Evolutionary conservation across 2,113 vertebrate genomes (phyloP).

Genomic region (Thamnaconus septentrionalis): DNA sequence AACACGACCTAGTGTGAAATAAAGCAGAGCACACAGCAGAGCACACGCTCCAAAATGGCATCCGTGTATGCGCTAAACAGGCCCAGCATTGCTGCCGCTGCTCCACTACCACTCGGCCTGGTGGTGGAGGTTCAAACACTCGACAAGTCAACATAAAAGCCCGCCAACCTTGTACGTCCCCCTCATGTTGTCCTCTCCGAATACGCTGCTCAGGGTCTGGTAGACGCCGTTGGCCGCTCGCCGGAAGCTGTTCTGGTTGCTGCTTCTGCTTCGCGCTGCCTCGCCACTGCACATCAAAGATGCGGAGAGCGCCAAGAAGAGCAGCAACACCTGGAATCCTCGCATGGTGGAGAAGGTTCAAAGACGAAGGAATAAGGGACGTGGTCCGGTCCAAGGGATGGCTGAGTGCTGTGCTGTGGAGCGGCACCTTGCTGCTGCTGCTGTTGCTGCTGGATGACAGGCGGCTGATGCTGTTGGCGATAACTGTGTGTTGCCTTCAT

Average conservation of each 20-base stretch:
- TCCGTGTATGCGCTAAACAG: constrained; percentile 32
- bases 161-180: constrained; percentile 84
- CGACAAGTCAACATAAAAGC: neutral
- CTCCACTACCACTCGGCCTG: fast-evolving
- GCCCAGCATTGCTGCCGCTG: constrained; percentile 38
- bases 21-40: no score
- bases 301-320: constrained; percentile 63
- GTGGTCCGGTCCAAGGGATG: neutral
- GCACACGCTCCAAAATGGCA: constrained; percentile 51
- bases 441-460: neutral
- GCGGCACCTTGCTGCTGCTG: constrained; percentile 28
- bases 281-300: constrained; percentile 60
- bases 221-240: constrained; percentile 84
- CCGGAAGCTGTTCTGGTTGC: constrained; percentile 84
- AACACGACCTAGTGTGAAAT: no score
- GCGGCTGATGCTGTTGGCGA: constrained; percentile 11
- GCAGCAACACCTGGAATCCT: constrained; percentile 37
- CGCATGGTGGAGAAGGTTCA: constrained; percentile 41
- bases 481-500: constrained; percentile 32
- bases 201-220: constrained; percentile 83
- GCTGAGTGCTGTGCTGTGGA: constrained; percentile 10
- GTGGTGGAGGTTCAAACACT: neutral
- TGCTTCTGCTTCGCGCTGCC: constrained; percentile 81
- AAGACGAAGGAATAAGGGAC: constrained; percentile 1
- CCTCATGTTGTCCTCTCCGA: constrained; percentile 91